A percentile compares a stretch with the other conserved stretches of the same genome.
These are phyloP conservation scores for silkworm (Bombyx mori) DNA, from an alignment of 1,140 invertebrate genomes.

Conservation along the genomic window ASM3026992v2 NC_085112.1:1804501-1805000, in stretches of 20 bases:
- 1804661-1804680: slow-evolving; percentile 11
- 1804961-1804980: slow-evolving; percentile 34
- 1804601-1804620: too few species aligned
- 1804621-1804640: slow-evolving; percentile 22
- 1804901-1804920: slow-evolving; percentile 51
- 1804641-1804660: slow-evolving; percentile 10
- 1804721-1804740: slow-evolving; percentile 3
- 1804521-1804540: too few species aligned
- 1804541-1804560: too few species aligned
- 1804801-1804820: slow-evolving; percentile 11
- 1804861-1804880: slow-evolving; percentile 62
- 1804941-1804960: slow-evolving; percentile 30
- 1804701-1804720: slow-evolving; percentile 4
- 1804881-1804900: slow-evolving; percentile 58
- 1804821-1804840: slow-evolving; percentile 36
- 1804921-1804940: slow-evolving; percentile 47
- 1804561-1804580: too few species aligned
- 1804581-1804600: too few species aligned
- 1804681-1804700: background rate
- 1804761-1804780: slow-evolving; percentile 58
- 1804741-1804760: slow-evolving; percentile 47
- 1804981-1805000: slow-evolving; percentile 62
- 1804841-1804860: slow-evolving; percentile 63
- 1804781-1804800: slow-evolving; percentile 29
- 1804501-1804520: too few species aligned